Evolutionary conservation across 2,888 invertebrate genomes (phyloP).

Genomic region (Crepidodera aurea): DNA sequence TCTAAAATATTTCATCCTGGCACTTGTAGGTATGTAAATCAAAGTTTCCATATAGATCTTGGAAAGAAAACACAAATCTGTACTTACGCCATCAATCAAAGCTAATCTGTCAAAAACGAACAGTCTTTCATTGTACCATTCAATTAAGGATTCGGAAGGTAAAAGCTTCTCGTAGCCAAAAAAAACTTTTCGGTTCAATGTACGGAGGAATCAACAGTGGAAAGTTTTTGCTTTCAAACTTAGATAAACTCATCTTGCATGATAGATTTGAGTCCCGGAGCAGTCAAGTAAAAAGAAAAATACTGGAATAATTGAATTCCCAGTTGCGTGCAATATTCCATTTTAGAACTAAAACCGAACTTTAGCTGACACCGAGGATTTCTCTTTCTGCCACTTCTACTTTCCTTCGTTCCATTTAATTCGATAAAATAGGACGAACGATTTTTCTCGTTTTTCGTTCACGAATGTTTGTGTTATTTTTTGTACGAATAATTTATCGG

Average conservation of each 20-base stretch:
- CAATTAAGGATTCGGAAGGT: too few relatives aligned
- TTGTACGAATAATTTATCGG: neutral
- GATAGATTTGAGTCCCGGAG: conserved; percentile 8
- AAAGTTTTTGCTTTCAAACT: conserved; percentile 18
- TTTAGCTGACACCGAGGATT: conserved; percentile 25
- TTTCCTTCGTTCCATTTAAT: conserved; percentile 22
- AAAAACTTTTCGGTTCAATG: neutral
- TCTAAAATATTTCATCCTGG: too few relatives aligned
- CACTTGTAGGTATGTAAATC: too few relatives aligned
- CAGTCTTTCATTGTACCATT: too few relatives aligned
- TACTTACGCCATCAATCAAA: too few relatives aligned
- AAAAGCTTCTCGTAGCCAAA: too few relatives aligned
- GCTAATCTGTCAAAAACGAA: too few relatives aligned
- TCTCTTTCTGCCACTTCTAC: conserved; percentile 17
- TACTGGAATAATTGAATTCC: conserved; percentile 26
- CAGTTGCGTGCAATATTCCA: conserved; percentile 26
- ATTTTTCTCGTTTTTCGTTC: conserved; percentile 7
- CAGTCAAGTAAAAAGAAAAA: conserved; percentile 20
- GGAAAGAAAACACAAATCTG: too few relatives aligned
- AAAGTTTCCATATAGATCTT: too few relatives aligned
- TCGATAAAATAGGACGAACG: conserved; percentile 14
- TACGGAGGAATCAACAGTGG: neutral
- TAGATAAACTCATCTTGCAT: conserved; percentile 16
- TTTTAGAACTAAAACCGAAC: conserved; percentile 23
- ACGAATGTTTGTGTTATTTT: neutral